A percentile compares a stretch with the other conserved stretches of the same genome.
Evolutionary conservation across 2,888 invertebrate genomes (phyloP).

Genomic region (Metacarcinus magister): DNA sequence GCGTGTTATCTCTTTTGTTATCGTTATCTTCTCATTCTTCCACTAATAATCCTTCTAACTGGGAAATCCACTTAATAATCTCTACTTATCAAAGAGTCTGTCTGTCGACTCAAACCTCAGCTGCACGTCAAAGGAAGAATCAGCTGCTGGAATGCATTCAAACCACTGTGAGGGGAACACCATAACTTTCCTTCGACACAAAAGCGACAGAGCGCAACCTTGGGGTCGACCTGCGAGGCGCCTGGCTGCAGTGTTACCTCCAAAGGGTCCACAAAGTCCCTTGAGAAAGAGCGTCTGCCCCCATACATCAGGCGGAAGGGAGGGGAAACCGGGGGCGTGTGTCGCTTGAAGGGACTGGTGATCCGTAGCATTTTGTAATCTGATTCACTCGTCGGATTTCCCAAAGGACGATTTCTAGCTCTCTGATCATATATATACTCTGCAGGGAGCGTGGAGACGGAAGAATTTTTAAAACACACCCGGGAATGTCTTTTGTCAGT

Average conservation of each 20-base stretch:
- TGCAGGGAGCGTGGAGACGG: conserved; percentile 41
- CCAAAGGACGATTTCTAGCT: conserved; percentile 38
- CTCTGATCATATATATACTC: conserved; percentile 30
- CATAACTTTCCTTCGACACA: not conserved
- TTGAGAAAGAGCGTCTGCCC: not conserved
- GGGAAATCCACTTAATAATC: not conserved
- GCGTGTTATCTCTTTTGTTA: not conserved
- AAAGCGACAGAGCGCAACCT: not conserved
- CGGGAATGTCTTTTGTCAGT: conserved; percentile 46
- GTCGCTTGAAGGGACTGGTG: conserved; percentile 19
- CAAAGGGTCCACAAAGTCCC: not conserved
- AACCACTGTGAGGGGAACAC: not conserved
- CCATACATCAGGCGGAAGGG: conserved; percentile 8
- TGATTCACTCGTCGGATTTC: conserved; percentile 51
- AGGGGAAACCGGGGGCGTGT: not conserved
- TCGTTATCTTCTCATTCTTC: not conserved
- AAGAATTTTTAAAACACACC: conserved; percentile 51
- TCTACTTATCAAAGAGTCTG: not conserved
- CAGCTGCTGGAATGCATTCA: not conserved
- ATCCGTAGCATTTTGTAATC: conserved; percentile 51
- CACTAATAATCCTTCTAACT: not conserved
- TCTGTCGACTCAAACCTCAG: not conserved
- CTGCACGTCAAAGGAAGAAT: not conserved
- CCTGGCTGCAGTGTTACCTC: conserved; percentile 3
- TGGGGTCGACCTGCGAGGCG: conserved; percentile 21